Base-by-base conservation (phyloP, 30 jellyfish, hydroid and myxozoan genomes). In the Haliclystus octoradiatus region DNA sequence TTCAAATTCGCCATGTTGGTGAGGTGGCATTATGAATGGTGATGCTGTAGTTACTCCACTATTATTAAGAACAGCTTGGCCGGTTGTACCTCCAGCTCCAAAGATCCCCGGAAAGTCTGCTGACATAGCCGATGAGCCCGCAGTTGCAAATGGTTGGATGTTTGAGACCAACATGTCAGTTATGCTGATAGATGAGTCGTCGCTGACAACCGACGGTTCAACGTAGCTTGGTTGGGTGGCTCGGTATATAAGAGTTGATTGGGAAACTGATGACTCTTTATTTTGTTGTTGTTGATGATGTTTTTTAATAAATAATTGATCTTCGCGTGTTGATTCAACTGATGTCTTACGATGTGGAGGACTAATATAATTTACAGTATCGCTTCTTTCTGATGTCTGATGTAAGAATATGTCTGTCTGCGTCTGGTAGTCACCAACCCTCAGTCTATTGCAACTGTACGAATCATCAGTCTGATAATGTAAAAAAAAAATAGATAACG, bases 121-220 rank as follows among this genome's bases (percentile, higher is more conserved):
- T 40, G 57, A 40, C 57, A 40, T 40, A 40, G 57, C 57, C n/a
- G n/a, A n/a, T n/a, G n/a, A n/a, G 9, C 57, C 57, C 9, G 14
- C 19, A 9, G 57, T 19, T 19, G 57, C 57, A 19, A 40, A 40
- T 19, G 57, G 94, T 77, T 82, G 94, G 13, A 82, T 84, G 57
- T 68, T 82, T 34, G 94, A 79, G 30, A 82, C 94, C 30, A 82
- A 84, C 94, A 82, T 82, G 80, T 74, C 94, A 40, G 57, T 5
- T 19, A 40, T 5, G 57, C 14, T 40, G 57, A 40, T 19, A 19
- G 57, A 19, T 19, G 57, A 5, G n/a, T n/a, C n/a, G n/a, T n/a
- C n/a, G 57, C 57, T 40, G 57, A 40, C 57, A 40, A 40, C 57
- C 19, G 57, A 19, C 14, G 9, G 14, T 19, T 5, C 57, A 9